Base-by-base conservation (phyloP, 2,888 invertebrate species). In the Dioctria linearis region DNA sequence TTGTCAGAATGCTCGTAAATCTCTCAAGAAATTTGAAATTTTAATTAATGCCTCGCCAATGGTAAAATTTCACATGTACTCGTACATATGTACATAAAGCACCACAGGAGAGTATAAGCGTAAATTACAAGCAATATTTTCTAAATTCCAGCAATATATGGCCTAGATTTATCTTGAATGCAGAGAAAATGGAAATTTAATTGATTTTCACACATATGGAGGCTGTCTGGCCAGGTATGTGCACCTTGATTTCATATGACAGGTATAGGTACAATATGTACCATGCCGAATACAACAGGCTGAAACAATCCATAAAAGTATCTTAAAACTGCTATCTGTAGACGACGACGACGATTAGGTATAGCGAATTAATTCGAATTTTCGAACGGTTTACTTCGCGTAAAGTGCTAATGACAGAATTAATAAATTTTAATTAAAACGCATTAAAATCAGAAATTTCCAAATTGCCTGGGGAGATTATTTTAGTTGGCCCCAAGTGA, bases 391-490 rank as follows among this genome's bases (percentile, higher is more conserved):
- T 25, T 59, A 13, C 42, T 75, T 57, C 40, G 39, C 59, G 25
- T 25, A 61, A 78, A 78, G 78, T 78, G 78, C 78, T 78, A 78
- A 78, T 78, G 78, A 63, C 39, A 63, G 78, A 78, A 78, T 63
- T 63, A 46, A 78, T 78, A 78, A 78, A 78, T 63, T 78, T 78
- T 78, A 78, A 78, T 78, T 78, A 65, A 46, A 73, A 51, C 46
- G 39, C 57, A 40, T 59, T 54, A 75, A 75, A 59, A 46, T 46
- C 46, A 46, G 46, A 46, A 46, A 46, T 46, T 8, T 8, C 46
- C 46, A 5, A 46, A 46, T 46, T 5, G 46, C 8, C 8, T 46
- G 46, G 46, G 8, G 25, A 25, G 46, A 46, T 46, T 5, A 8
- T 46, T 46, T 46, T 8, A 46, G 46, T 46, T 46, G 8, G 8